Conservation (phyloP, 1,140 invertebrate species). For the Zaprionus taronus region DNA sequence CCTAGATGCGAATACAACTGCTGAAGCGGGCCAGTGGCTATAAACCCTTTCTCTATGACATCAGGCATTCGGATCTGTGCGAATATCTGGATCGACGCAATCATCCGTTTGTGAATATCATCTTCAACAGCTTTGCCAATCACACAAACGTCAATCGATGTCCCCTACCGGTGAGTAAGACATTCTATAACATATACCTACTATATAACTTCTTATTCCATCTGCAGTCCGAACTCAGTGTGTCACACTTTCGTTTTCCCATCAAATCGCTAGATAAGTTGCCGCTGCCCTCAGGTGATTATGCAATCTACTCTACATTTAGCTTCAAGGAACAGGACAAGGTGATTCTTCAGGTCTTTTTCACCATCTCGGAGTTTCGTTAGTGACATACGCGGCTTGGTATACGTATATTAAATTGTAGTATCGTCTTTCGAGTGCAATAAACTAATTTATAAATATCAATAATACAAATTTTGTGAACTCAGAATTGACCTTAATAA, state of each 20-base stretch:
- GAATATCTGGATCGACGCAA: slow-evolving; percentile 72
- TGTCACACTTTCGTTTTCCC: slow-evolving; percentile 69
- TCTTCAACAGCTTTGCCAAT: slow-evolving; percentile 67
- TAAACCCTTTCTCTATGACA: slow-evolving; percentile 72
- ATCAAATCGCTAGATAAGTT: slow-evolving; percentile 54
- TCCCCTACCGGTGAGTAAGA: slow-evolving; percentile 54
- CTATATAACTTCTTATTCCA: not conserved
- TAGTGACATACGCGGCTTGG: not conserved
- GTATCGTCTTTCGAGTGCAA: not conserved
- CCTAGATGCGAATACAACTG: slow-evolving; percentile 69
- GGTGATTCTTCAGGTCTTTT: slow-evolving; percentile 60
- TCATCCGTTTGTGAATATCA: slow-evolving; percentile 73
- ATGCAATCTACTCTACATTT: slow-evolving; percentile 65
- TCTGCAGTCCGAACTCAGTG: slow-evolving; percentile 47
- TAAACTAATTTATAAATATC: slow-evolving; percentile 7
- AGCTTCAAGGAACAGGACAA: slow-evolving; percentile 41
- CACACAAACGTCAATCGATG: slow-evolving; percentile 58
- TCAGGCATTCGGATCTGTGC: slow-evolving; percentile 59
- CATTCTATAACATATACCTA: not conserved
- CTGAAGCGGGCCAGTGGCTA: slow-evolving; percentile 73
- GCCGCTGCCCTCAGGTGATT: slow-evolving; percentile 65
- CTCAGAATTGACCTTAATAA: slow-evolving; percentile 22
- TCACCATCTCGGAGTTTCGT: slow-evolving; percentile 59
- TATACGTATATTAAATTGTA: too few relatives aligned
- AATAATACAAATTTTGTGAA: slow-evolving; percentile 23